Evolutionary conservation across 2,888 invertebrate species (phyloP), one percentile per base, ranked within the genome.

Genomic region (Lamproptera curius): DNA sequence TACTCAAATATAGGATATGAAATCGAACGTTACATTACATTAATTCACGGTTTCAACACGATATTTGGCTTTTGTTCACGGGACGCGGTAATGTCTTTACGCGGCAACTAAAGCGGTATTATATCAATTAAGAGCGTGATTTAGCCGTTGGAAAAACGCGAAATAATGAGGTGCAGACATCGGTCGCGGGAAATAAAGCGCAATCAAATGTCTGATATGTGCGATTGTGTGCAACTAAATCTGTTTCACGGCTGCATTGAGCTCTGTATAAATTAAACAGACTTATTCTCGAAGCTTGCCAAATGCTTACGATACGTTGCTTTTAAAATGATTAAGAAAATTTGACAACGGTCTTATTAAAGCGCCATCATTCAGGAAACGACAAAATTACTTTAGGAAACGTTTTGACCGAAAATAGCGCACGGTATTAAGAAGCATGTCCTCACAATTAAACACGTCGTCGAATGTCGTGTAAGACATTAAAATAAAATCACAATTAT

Each of bases 401-500:
- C 70, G 64, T 75, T 79, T 70, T 68, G 70, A 71, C 78, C 75
- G 70, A 76, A 71, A 79, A 80, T 79, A 81, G 76, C 62, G 63
- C 53, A 65, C 56, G 59, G 67, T 71, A 79, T 79, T 76, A 77
- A 73, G 70, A 68, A 65, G 58, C 73, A 73, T 71, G 72, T 76
- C 73, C 63, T 58, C 73, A 81, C 83, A 80, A 83, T 85, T 83
- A 81, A 73, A 79, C 73, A 76, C 70, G 80, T 85, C 85, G 76
- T 85, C 85, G 72, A 69, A 73, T 77, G 81, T 81, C 85, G 74
- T 85, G 84, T 84, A 81, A 59, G 79, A 86, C 86, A 85, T 82
- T 76, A 86, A 83, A 86, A 86, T 83, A 84, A 87, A 80, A 86
- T 84, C 72, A 82, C 76, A 76, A 76, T 76, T 86, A 85, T 87